These are phyloP conservation scores for Tanytarsus gracilentus DNA, from an alignment of 2,888 invertebrate species.

Conservation along the genomic window DNA sequence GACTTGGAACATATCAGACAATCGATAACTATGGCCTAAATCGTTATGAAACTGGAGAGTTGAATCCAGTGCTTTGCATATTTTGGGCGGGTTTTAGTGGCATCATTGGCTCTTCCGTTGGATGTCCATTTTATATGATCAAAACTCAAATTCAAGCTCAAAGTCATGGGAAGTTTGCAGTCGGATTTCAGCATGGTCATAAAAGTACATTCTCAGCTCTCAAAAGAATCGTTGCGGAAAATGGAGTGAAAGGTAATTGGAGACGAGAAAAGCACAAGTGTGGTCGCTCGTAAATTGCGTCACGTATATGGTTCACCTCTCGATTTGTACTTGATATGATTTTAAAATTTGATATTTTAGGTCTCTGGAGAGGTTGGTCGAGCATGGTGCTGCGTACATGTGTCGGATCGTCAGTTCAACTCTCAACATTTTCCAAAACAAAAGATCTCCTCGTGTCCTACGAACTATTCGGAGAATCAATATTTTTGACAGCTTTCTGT, in stretches of 20 bases:
- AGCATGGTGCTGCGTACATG: constrained; percentile 65
- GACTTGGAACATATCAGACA: constrained; percentile 57
- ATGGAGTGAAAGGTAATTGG: constrained; percentile 44
- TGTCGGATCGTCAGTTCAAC: constrained; percentile 74
- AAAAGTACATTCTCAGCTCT: constrained; percentile 48
- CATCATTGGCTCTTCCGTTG: constrained; percentile 55
- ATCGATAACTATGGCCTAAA: constrained; percentile 52
- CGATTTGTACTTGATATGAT: constrained; percentile 31
- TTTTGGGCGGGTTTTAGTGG: constrained; percentile 49
- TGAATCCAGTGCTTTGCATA: constrained; percentile 32
- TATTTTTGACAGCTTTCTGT: constrained; percentile 50
- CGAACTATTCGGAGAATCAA: constrained; percentile 39
- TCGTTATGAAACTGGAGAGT: constrained; percentile 32
- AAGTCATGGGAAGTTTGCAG: constrained; percentile 64
- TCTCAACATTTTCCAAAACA: constrained; percentile 65
- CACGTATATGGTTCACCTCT: background rate
- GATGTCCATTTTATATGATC: constrained; percentile 69
- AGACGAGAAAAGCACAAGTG: constrained; percentile 13
- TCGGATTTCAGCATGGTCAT: constrained; percentile 74
- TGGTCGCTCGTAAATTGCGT: background rate
- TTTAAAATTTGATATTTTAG: constrained; percentile 36
- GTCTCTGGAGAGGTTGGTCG: constrained; percentile 68
- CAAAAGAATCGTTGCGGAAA: constrained; percentile 45
- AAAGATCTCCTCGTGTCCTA: constrained; percentile 40
- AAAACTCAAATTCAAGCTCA: constrained; percentile 80